These are phyloP conservation scores for Coleophora flavipennella DNA, from an alignment of 2,888 invertebrate species.

Conservation along the genomic window DNA sequence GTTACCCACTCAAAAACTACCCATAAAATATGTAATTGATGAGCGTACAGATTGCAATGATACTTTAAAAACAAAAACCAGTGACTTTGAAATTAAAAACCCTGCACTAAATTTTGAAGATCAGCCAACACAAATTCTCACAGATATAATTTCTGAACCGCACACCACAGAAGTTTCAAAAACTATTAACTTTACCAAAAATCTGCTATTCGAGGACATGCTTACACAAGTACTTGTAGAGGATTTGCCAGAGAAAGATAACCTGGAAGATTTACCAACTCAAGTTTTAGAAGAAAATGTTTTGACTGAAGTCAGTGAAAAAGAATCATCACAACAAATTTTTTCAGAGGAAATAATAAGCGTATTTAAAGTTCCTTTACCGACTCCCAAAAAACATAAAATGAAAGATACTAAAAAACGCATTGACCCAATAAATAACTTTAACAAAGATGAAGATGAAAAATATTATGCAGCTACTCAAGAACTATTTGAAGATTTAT, in stretches of 20 bases:
- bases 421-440: constrained; percentile 13
- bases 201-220: constrained; percentile 21
- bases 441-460: constrained; percentile 19
- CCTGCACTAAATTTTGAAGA: no score
- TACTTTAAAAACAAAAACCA: no score
- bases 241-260: constrained; percentile 9
- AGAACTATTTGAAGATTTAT: constrained; percentile 48
- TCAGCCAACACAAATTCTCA: no score
- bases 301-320: constrained; percentile 5
- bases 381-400: constrained; percentile 35
- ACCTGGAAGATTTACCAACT: constrained; percentile 35
- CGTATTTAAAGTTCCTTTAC: constrained; percentile 48
- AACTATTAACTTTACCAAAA: no score
- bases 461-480: constrained; percentile 53
- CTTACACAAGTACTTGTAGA: constrained; percentile 22
- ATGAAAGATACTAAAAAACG: constrained; percentile 29
- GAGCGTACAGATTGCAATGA: no score
- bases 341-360: constrained; percentile 25
- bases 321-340: constrained; percentile 2
- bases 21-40: no score
- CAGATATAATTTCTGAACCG: no score
- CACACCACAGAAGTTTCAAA: no score
- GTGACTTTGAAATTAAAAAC: no score
- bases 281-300: constrained; percentile 31
- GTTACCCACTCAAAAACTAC: no score